A percentile compares a stretch with the other conserved stretches of the same genome.
These are phyloP conservation scores for Bombus balteatus DNA, from an alignment of 1,140 invertebrate species.

Conservation along the genomic window DNA sequence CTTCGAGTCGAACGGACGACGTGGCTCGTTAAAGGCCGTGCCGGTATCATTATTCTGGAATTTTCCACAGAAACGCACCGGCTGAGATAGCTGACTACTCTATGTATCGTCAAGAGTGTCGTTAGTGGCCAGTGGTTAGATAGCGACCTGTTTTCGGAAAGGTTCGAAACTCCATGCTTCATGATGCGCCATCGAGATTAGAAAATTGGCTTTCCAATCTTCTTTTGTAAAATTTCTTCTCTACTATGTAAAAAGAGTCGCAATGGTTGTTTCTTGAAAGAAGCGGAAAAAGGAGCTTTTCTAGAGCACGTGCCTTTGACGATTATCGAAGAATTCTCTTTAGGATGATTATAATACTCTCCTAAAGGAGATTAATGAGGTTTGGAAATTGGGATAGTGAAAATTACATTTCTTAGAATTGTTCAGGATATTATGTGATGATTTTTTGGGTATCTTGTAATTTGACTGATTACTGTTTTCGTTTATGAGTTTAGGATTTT, in stretches of 20 bases:
- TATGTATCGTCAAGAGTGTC: neutral
- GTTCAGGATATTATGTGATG: neutral
- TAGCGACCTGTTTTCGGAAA: slow-evolving; percentile 20
- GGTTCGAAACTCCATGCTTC: slow-evolving; percentile 13
- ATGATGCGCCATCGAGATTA: neutral
- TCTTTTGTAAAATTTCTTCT: neutral
- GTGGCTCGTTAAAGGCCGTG: slow-evolving; percentile 21
- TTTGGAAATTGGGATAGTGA: neutral
- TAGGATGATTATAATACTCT: neutral
- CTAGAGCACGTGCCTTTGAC: neutral
- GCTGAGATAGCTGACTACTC: neutral
- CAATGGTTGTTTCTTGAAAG: neutral
- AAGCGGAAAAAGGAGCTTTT: too few relatives aligned
- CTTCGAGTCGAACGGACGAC: slow-evolving; percentile 7
- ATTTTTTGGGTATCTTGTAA: neutral
- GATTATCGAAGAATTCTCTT: neutral
- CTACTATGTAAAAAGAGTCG: neutral
- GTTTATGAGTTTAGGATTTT: neutral
- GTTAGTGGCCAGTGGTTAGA: slow-evolving; percentile 34
- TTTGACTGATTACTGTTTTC: neutral
- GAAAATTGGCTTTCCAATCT: neutral
- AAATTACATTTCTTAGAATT: neutral
- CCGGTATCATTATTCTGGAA: slow-evolving; percentile 39
- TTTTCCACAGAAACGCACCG: slow-evolving; percentile 22
- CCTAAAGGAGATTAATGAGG: neutral